phyloP scores from a whole-genome alignment of 1,140 invertebrate species.

The Drosophila ironensis region DNA sequence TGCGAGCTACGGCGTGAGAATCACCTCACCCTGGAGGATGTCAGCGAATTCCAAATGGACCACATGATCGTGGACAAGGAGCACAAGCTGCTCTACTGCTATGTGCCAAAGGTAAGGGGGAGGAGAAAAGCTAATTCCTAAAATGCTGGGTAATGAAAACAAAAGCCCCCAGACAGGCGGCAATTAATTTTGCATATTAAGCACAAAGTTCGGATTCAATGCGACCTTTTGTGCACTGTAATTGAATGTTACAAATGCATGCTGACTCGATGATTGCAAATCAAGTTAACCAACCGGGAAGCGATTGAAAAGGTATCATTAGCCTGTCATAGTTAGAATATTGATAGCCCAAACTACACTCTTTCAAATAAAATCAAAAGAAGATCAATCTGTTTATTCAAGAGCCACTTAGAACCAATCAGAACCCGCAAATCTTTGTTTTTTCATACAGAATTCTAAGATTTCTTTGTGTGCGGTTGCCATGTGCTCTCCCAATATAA shows the following conservation, averaged over 20 bases:
- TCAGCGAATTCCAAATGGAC: constrained; percentile 84
- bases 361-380: background rate
- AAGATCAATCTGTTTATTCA: background rate
- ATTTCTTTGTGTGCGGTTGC: constrained; percentile 1
- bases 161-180: background rate
- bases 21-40: constrained; percentile 77
- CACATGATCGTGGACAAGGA: constrained; percentile 91
- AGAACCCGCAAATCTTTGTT: too few relatives aligned
- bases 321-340: too few relatives aligned
- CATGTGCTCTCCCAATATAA: constrained; percentile 10
- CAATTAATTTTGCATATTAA: background rate
- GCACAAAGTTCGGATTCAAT: background rate
- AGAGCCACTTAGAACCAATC: background rate
- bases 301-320: background rate
- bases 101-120: constrained; percentile 93
- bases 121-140: background rate
- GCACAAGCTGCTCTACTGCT: constrained; percentile 93
- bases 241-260: background rate
- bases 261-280: background rate
- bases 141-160: too few relatives aligned
- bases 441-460: background rate
- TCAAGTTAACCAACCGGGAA: background rate
- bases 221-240: background rate
- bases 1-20: constrained; percentile 84
- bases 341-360: too few relatives aligned